Conservation (phyloP, 2,797 vertebrate species). For the Bovichtus diacanthus region DNA sequence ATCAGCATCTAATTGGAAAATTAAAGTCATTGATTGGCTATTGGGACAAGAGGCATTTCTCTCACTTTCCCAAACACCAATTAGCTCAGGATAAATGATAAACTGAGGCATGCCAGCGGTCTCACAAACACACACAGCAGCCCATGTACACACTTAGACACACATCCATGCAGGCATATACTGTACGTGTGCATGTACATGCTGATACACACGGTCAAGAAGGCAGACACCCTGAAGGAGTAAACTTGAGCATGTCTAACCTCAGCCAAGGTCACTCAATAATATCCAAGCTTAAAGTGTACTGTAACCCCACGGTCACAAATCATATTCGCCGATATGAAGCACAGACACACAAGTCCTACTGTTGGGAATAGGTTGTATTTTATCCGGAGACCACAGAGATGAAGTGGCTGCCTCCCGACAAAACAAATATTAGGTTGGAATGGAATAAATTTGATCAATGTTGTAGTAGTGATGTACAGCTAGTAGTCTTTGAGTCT, state of each 20-base stretch:
- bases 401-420: constrained; percentile 23
- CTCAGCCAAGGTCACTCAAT: constrained; percentile 66
- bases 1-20: constrained; percentile 77
- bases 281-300: constrained; percentile 63
- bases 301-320: constrained; percentile 63
- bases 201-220: constrained; percentile 11
- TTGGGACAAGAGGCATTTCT: constrained; percentile 54
- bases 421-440: constrained; percentile 60
- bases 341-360: constrained; percentile 9
- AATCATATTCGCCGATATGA: constrained; percentile 55
- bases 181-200: background rate
- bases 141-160: background rate
- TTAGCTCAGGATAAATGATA: constrained; percentile 70
- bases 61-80: constrained; percentile 71
- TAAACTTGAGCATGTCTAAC: constrained; percentile 60
- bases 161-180: background rate
- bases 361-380: constrained; percentile 43
- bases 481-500: constrained; percentile 6
- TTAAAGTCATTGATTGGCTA: constrained; percentile 72
- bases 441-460: constrained; percentile 26
- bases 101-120: constrained; percentile 33
- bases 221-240: constrained; percentile 38
- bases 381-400: constrained; percentile 48
- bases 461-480: constrained; percentile 15
- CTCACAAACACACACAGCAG: constrained; percentile 19